Evolutionary conservation across 2,888 invertebrate genomes (phyloP).

Genomic region (Stenolophus ochropezus): DNA sequence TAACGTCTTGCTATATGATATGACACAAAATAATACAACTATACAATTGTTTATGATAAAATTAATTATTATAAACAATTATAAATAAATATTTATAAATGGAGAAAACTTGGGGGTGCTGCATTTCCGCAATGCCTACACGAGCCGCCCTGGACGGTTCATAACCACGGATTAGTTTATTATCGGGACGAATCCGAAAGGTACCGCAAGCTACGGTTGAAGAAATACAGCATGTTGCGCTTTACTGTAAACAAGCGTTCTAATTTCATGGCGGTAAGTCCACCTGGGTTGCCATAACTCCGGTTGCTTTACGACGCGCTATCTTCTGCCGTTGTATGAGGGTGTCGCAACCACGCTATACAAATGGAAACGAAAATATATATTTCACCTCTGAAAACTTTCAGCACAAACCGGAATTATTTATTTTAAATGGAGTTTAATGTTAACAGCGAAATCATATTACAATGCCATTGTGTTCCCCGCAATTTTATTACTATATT

Average conservation of each 20-base stretch:
- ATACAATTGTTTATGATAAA: no score
- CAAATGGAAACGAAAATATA: not conserved
- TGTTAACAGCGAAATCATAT: not conserved
- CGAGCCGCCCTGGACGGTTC: no score
- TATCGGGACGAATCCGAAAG: not conserved
- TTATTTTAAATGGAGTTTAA: not conserved
- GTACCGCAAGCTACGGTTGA: not conserved
- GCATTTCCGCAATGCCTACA: no score
- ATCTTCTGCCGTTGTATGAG: not conserved
- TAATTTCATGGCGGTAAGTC: conserved; percentile 48
- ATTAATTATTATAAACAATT: no score
- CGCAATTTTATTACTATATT: not conserved
- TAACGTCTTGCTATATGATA: no score
- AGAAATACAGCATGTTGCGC: conserved; percentile 18
- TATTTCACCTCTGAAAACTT: not conserved
- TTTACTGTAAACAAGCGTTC: conserved; percentile 20
- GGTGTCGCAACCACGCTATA: not conserved
- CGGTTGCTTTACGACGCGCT: conserved; percentile 17
- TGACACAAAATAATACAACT: no score
- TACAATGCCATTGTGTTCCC: not conserved
- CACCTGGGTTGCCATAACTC: conserved; percentile 54
- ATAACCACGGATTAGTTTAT: no score
- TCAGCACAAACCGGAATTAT: not conserved
- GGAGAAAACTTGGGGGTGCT: no score
- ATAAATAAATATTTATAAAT: no score